Base-by-base conservation (phyloP, 2,797 vertebrate genomes). In the Danio tinwini region DNA sequence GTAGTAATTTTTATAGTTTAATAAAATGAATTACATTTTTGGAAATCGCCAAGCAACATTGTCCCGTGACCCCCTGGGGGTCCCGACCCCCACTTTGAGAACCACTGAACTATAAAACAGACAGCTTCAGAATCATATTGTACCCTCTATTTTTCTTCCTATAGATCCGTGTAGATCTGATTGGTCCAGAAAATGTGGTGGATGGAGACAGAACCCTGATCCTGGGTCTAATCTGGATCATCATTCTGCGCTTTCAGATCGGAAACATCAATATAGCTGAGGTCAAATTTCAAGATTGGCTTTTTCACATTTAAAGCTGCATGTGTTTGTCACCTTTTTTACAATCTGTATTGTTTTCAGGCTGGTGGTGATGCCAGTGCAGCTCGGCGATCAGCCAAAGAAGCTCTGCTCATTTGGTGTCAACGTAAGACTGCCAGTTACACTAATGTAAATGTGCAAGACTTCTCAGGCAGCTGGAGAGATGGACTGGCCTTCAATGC, bases 161-260 rank as follows among this genome's bases (percentile, higher is more conserved):
- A 72, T 88, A 97, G 96, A 95, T 97, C 65, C 92, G 94, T 6
- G 92, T 97, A 65, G 95, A 96, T 85, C 88, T 98, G 84, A 96
- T 97, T 65, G 96, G 94, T 73, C 96, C 96, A 37, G 97, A 98
- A 90, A 98, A 98, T 49, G 93, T 97, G 0, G 95, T 98, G 67
- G 97, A 98, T 17, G 96, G 96, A 50, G 97, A 98, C 86, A 94
- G 88, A 76, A 96, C 92, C 0, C 92, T 97, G 87, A 96, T 98
- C 88, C 90, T 97, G 84, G 96, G 97, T 52, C 94, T 97, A 47
- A 93, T 98, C 71, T 98, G 97, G 96, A 95, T 97, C 88, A 96
- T 97, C 91, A 98, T 97, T 88, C 95, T 98, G 74, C 90, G 95
- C 81, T 97, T 98, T 88, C 96, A 97, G 91, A 96, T 98, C 16